Evolutionary conservation across 1,140 invertebrate genomes (phyloP).

Genomic region (Drosophila ohnishii): DNA sequence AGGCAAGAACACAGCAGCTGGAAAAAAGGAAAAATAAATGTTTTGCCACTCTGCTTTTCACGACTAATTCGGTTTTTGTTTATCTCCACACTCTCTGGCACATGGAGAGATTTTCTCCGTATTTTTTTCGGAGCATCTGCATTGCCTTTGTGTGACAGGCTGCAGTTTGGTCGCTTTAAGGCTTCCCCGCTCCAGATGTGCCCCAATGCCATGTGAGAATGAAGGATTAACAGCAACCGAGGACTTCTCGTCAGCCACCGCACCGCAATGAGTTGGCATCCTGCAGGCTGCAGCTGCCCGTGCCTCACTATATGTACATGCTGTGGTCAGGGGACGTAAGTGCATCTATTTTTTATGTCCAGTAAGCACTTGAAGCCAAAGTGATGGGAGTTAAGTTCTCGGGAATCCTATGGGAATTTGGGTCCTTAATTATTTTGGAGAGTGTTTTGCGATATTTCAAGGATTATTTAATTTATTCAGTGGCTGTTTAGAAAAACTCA

Average conservation of each 20-base stretch:
- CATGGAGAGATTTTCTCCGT: constrained; percentile 46
- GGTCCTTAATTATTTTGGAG: neutral
- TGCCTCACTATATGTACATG: neutral
- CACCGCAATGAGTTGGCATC: constrained; percentile 50
- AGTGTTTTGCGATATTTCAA: neutral
- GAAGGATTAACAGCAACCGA: constrained; percentile 71
- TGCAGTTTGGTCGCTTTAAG: constrained; percentile 72
- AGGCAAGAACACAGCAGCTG: constrained; percentile 29
- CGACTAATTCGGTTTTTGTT: constrained; percentile 80
- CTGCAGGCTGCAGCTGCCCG: constrained; percentile 33
- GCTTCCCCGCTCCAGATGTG: constrained; percentile 57
- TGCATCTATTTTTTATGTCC: constrained; percentile 39
- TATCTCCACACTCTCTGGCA: constrained; percentile 51
- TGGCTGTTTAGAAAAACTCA: neutral
- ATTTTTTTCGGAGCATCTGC: constrained; percentile 45
- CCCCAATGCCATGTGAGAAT: constrained; percentile 49
- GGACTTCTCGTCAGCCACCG: constrained; percentile 39
- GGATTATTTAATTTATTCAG: neutral
- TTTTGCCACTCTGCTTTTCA: constrained; percentile 77
- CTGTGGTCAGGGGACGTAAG: constrained; percentile 31
- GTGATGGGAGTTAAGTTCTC: constrained; percentile 6
- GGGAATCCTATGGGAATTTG: neutral
- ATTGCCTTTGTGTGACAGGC: constrained; percentile 60
- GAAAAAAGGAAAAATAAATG: constrained; percentile 56
- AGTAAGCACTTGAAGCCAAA: constrained; percentile 42